These are phyloP conservation scores for Mellilla xanthometata DNA, from an alignment of 2,888 invertebrate genomes.

Conservation along the genomic window DNA sequence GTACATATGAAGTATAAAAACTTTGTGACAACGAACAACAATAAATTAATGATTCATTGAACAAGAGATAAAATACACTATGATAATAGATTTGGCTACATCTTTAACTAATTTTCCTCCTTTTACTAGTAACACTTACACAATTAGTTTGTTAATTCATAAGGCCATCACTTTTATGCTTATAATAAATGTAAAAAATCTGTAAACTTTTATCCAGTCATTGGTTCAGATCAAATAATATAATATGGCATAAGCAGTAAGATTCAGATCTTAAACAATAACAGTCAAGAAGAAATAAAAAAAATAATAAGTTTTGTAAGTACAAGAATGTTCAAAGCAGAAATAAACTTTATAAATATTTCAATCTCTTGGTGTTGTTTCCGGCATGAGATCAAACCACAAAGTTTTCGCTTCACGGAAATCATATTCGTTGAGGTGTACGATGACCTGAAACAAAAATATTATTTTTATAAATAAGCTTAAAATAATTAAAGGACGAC, in stretches of 20 bases:
- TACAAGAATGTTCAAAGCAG: slow-evolving; percentile 32
- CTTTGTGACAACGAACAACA: slow-evolving; percentile 19
- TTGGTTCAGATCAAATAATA: slow-evolving; percentile 36
- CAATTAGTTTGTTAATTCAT: slow-evolving; percentile 15
- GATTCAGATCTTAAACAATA: slow-evolving; percentile 25
- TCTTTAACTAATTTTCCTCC: background rate
- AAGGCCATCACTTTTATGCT: slow-evolving; percentile 24
- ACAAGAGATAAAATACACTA: slow-evolving; percentile 23
- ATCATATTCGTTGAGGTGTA: slow-evolving; percentile 86
- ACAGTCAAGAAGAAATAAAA: slow-evolving; percentile 30
- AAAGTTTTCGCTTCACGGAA: slow-evolving; percentile 86
- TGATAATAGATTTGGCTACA: slow-evolving; percentile 16
- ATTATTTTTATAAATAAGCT: no score
- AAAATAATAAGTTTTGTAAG: slow-evolving; percentile 46
- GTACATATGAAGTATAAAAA: slow-evolving; percentile 1
- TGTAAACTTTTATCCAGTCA: background rate
- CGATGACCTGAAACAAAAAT: slow-evolving; percentile 79
- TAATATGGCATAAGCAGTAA: slow-evolving; percentile 32
- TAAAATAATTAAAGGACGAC: no score
- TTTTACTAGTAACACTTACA: slow-evolving; percentile 16
- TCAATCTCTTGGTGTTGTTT: slow-evolving; percentile 64
- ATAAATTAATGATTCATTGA: no score
- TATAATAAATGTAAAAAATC: slow-evolving; percentile 8
- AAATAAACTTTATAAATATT: slow-evolving; percentile 13
- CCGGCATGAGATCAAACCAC: slow-evolving; percentile 88